phyloP scores from a whole-genome alignment of 53 echinoderm and acorn worm genomes.

The Antedon mediterranea region DNA sequence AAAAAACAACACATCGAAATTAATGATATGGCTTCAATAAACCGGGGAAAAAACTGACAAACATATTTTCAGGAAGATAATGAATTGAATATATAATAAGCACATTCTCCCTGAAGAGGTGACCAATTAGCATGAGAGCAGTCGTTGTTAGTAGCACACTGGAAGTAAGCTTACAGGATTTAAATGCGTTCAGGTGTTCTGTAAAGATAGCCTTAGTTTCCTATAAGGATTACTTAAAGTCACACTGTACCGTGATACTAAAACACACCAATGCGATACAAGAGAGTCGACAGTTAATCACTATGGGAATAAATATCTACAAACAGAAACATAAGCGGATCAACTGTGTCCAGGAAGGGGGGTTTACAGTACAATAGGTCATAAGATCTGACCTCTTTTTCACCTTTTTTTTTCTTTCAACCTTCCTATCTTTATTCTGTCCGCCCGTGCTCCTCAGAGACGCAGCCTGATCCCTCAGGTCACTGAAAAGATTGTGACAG shows the following conservation, averaged over 20 bases:
- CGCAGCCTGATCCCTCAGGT: background rate
- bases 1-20: background rate
- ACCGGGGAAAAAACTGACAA: background rate
- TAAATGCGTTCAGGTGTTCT: background rate
- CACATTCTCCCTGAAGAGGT: background rate
- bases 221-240: background rate
- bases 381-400: background rate
- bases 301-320: background rate
- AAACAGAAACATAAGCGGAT: background rate
- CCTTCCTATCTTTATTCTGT: background rate
- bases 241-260: background rate
- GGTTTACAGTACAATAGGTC: background rate
- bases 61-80: conserved; percentile 1
- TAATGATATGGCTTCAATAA: background rate
- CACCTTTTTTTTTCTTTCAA: background rate
- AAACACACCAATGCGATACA: background rate
- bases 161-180: background rate
- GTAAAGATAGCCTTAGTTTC: background rate
- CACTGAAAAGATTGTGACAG: background rate
- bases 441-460: background rate
- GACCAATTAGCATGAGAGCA: background rate
- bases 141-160: background rate
- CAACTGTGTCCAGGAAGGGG: background rate
- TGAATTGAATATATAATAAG: background rate
- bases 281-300: background rate